Base-by-base conservation (phyloP, 2,888 invertebrate species). In the Arctia plantaginis region DNA sequence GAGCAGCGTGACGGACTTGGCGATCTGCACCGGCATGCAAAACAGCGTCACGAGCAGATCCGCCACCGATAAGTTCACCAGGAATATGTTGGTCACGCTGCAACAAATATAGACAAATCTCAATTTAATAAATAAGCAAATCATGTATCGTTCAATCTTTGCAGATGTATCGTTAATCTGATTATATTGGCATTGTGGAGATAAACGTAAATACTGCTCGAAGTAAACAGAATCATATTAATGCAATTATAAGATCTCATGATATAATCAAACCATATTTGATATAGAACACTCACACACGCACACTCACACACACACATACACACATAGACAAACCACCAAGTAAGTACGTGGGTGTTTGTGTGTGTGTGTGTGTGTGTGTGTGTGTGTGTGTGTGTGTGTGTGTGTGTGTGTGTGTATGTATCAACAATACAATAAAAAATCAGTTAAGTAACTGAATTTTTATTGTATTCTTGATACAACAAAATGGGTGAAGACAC, bases 31-130 rank as follows among this genome's bases (percentile, higher is more conserved):
- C 0, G 97, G 98, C 97, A 98, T 98, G 89, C 98, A 97, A 86
- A 98, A 96, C 79, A 97, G 89, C 0, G 97, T 97, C 83, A 98
- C 97, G 78, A 98, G 93, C 12, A 98, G 94, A 84, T 98, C 98
- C 0, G 97, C 97, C 75, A 97, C 96, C 0, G 97, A 97, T 77
- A 98, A 93, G 90, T 97, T 98, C 84, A 98, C 97, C 86, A 98
- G 96, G 92, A 97, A 97, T 85, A 97, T 97, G 91, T 97, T 98
- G 13, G 97, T 97, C 0, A 97, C 97, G 84, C 98, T 98, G 96
- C 86, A 96, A 90, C 93, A 71, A 72, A n/a, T 13, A 33, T 12
- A 33, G 33, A 33, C 23, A 67, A 67, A 44, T 27, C 7, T 65
- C 6, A 35, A 35, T 6, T n/a, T n/a, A n/a, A n/a, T n/a, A n/a